phyloP scores from a whole-genome alignment of 1,140 invertebrate species.

The Atta cephalotes region DNA sequence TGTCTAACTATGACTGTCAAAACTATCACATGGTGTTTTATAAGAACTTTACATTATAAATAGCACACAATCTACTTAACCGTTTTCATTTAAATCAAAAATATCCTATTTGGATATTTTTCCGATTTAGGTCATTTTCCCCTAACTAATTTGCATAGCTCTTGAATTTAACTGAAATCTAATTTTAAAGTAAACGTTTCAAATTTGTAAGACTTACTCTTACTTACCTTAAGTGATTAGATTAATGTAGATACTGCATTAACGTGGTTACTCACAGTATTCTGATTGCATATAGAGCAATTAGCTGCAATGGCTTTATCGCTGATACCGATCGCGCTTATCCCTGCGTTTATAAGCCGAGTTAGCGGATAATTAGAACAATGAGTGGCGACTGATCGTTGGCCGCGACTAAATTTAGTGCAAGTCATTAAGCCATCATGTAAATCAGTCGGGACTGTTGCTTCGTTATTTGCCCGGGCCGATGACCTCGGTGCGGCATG shows the following conservation, averaged over 20 bases:
- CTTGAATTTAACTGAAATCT: no score
- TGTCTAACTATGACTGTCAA: no score
- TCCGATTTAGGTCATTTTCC: no score
- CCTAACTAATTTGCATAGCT: no score
- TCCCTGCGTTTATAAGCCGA: constrained; percentile 14
- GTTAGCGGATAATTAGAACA: constrained; percentile 60
- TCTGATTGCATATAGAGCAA: constrained; percentile 5
- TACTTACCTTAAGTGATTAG: not conserved
- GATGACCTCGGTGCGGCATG: constrained; percentile 57
- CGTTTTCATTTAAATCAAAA: no score
- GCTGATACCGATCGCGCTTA: constrained; percentile 14
- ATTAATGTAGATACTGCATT: not conserved
- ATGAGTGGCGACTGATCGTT: constrained; percentile 54
- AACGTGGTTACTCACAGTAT: not conserved
- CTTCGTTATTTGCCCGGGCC: constrained; percentile 59
- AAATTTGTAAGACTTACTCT: no score
- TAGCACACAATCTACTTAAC: no score
- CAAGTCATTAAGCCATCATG: constrained; percentile 58
- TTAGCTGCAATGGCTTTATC: constrained; percentile 36
- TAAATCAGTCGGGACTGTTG: constrained; percentile 62
- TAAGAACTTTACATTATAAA: no score
- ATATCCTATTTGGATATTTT: no score
- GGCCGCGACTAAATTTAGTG: constrained; percentile 50
- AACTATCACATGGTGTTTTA: no score
- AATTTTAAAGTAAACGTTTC: no score